Percentiles rank a stretch among this genome's conserved stretches.
Evolutionary conservation across 2,888 invertebrate species (phyloP).

Genomic region (Octonoba sinensis): DNA sequence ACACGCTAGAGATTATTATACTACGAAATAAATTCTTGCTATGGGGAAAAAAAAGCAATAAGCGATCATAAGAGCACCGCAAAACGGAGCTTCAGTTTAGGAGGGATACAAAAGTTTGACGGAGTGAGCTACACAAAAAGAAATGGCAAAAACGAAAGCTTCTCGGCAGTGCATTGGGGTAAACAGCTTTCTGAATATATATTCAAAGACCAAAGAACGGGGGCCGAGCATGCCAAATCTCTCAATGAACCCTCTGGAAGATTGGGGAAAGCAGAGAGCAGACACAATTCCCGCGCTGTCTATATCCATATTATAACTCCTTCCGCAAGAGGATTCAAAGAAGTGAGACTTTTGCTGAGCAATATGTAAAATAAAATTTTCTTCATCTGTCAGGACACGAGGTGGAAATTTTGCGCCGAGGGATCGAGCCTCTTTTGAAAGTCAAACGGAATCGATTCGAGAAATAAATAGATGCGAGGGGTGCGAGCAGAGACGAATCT

Average conservation of each 20-base stretch:
- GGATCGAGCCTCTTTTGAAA: conserved; percentile 42
- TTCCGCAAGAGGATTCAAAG: no score
- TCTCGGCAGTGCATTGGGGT: background rate
- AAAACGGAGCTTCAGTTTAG: background rate
- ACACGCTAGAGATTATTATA: no score
- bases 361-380: conserved; percentile 61
- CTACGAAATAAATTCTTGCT: no score
- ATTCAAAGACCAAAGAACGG: conserved; percentile 25
- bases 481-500: conserved; percentile 36
- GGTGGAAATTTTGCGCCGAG: conserved; percentile 12
- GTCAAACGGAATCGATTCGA: conserved; percentile 52
- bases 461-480: conserved; percentile 46
- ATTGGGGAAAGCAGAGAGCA: background rate
- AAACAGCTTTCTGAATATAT: conserved; percentile 17
- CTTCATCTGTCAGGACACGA: conserved; percentile 47
- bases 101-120: background rate
- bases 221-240: background rate
- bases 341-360: background rate
- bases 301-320: no score
- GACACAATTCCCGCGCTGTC: background rate
- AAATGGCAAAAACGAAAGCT: background rate
- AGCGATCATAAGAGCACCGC: no score
- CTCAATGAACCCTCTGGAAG: background rate
- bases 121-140: conserved; percentile 1
- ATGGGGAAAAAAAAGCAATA: no score